Evolutionary conservation across 2,797 vertebrate species (phyloP).

Genomic region (Anas acuta): DNA sequence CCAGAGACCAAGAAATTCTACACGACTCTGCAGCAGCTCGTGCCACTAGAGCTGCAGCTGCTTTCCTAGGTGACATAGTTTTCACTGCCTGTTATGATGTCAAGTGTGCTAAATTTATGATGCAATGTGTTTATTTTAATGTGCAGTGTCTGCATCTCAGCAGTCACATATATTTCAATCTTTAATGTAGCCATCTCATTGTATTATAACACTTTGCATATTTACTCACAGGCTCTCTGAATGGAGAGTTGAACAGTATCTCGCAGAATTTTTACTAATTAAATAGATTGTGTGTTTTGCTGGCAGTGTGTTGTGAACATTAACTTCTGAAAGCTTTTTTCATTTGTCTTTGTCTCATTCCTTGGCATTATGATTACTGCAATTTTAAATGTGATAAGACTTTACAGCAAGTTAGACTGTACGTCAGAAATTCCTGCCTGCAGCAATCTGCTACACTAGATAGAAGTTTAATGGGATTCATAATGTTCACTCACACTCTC

Average conservation of each 20-base stretch:
- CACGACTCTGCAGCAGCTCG: neutral
- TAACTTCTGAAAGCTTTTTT: conserved; percentile 70
- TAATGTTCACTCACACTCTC: conserved; percentile 41
- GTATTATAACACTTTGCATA: conserved; percentile 22
- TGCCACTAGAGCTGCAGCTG: neutral
- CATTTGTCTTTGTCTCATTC: conserved; percentile 72
- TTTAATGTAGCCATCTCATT: conserved; percentile 53
- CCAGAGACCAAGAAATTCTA: neutral
- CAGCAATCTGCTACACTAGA: conserved; percentile 44
- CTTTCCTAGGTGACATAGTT: conserved; percentile 39
- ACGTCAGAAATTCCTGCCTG: conserved; percentile 51
- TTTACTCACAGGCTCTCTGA: conserved; percentile 50
- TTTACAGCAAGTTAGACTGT: conserved; percentile 61
- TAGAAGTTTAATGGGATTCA: conserved; percentile 65
- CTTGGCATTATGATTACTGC: conserved; percentile 67
- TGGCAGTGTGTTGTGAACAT: conserved; percentile 63
- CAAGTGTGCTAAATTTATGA: conserved; percentile 55
- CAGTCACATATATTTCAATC: conserved; percentile 42
- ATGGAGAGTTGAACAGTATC: conserved; percentile 46
- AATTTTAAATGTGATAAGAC: conserved; percentile 64
- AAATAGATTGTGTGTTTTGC: conserved; percentile 70
- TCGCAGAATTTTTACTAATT: conserved; percentile 68
- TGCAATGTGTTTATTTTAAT: conserved; percentile 55
- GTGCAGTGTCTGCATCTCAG: conserved; percentile 46
- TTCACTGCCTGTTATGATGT: conserved; percentile 42